Base-by-base conservation (phyloP, 2,113 vertebrate species). In the Nasalis larvatus region DNA sequence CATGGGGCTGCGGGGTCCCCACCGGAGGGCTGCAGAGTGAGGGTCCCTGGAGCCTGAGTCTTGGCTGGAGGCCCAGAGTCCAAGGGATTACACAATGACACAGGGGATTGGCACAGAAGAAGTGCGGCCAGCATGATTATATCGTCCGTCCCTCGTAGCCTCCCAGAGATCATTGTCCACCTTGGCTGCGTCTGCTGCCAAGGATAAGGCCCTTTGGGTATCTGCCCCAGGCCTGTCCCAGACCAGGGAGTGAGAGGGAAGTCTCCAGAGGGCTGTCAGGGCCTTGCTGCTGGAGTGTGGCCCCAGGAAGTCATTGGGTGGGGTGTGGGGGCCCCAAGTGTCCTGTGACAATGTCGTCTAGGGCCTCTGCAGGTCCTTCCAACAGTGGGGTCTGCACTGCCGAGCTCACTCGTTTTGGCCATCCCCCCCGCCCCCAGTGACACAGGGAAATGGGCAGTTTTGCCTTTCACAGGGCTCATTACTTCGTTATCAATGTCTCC, bases 51-150 rank as follows among this genome's bases (percentile, higher is more conserved):
- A 58, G 40, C 42, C 37, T 12, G 18, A 25, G 35, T 30, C 3
- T 52, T 9, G 25, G 40, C 42, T 49, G 21, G 89, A 56, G 69
- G n/a, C 42, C 30, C 37, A 11, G 52, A 56, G 54, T 35, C 9
- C 16, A 2, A 18, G 13, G 21, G 71, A 77, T 6, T 11, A 20
- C 27, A 47, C 2, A 4, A 0, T 9, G 16, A 10, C 32, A 9
- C 0, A 8, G 45, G 27, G 35, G 23, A 52, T 0, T 4, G 35
- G 23, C 10, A 20, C 0, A 20, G 18, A 56, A 69, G 30, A 80
- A 21, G 56, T 16, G 1, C 11, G 0, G 4, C 32, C 37, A 12
- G 0, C 14, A 21, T 0, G 47, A 6, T 10, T 10, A 0, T 0
- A 2, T 27, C 4, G 1, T 9, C 0, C 0, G 12, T 42, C 12